Evolutionary conservation across 2,888 invertebrate species (phyloP).

Genomic region (Pyrrhia umbra): DNA sequence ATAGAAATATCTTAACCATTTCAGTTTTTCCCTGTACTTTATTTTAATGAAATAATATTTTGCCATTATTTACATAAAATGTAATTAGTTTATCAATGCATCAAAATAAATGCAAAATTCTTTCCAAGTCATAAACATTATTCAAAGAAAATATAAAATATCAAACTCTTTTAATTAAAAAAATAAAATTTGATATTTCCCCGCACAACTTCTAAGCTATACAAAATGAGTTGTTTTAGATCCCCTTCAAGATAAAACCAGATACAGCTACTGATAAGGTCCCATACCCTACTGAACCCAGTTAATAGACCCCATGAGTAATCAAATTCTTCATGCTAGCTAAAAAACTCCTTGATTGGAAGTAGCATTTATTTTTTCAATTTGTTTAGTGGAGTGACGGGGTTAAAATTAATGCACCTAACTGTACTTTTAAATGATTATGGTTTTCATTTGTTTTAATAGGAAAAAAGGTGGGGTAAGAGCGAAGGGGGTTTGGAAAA

Average conservation of each 20-base stretch:
- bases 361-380: slow-evolving; percentile 58
- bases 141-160: slow-evolving; percentile 1
- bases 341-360: slow-evolving; percentile 68
- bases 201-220: slow-evolving; percentile 29
- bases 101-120: background rate
- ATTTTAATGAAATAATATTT: no score
- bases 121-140: background rate
- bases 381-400: slow-evolving; percentile 44
- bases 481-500: background rate
- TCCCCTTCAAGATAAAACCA: slow-evolving; percentile 59
- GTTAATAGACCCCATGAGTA: slow-evolving; percentile 76
- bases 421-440: slow-evolving; percentile 19
- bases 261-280: slow-evolving; percentile 70
- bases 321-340: slow-evolving; percentile 69
- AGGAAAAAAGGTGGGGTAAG: background rate
- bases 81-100: no score
- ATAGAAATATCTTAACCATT: no score
- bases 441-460: slow-evolving; percentile 34
- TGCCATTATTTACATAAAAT: no score
- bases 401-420: slow-evolving; percentile 1
- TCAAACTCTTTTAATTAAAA: slow-evolving; percentile 3
- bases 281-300: slow-evolving; percentile 28
- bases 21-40: no score
- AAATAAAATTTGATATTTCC: slow-evolving; percentile 30
- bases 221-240: slow-evolving; percentile 68